These are phyloP conservation scores for Drosophila neotestacea DNA, from an alignment of 2,888 invertebrate genomes.

Conservation along the genomic window DNA sequence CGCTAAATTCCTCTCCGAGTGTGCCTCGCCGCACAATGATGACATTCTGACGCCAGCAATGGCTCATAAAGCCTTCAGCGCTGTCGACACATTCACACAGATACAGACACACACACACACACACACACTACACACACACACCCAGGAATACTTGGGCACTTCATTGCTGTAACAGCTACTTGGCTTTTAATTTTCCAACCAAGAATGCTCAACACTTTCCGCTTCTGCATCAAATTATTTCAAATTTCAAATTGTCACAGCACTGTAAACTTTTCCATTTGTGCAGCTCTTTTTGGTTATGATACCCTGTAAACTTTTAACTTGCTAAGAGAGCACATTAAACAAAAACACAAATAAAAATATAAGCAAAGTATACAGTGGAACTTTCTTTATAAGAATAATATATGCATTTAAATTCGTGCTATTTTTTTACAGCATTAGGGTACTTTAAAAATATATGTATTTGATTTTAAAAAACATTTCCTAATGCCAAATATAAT, in stretches of 20 bases:
- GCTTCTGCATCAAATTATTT: constrained; percentile 46
- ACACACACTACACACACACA: constrained; percentile 3
- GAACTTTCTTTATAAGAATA: neutral
- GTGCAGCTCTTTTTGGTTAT: constrained; percentile 5
- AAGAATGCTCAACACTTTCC: constrained; percentile 47
- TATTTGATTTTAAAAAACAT: too few species aligned
- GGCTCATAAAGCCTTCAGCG: constrained; percentile 83
- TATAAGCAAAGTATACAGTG: too few species aligned
- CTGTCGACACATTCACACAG: constrained; percentile 29
- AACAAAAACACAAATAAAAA: too few species aligned
- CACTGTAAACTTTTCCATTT: constrained; percentile 25
- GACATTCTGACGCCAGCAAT: constrained; percentile 82
- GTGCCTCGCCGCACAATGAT: constrained; percentile 55
- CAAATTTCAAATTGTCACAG: constrained; percentile 47
- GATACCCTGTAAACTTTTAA: neutral
- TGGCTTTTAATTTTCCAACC: constrained; percentile 72
- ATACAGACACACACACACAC: constrained; percentile 4
- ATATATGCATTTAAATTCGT: too few species aligned
- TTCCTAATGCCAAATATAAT: too few species aligned
- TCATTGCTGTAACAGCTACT: constrained; percentile 56
- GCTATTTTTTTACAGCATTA: too few species aligned
- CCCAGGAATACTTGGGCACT: constrained; percentile 27
- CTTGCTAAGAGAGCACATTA: neutral
- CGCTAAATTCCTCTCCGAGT: constrained; percentile 33
- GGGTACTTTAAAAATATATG: too few species aligned